Conservation (phyloP, 1,140 invertebrate genomes). For the Drosophila oshimai region DNA sequence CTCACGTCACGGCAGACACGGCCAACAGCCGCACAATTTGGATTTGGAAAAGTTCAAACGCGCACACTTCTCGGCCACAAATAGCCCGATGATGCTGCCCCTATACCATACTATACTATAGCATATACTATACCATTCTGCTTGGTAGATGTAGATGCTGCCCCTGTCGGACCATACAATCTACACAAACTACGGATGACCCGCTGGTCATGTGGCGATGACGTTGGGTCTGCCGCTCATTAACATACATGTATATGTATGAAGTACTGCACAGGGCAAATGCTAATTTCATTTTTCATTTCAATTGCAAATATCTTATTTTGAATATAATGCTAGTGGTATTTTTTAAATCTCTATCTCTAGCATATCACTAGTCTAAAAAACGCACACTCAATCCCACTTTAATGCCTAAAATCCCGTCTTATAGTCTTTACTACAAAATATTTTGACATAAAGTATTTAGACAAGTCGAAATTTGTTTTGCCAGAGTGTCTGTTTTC, state of each 20-base stretch:
- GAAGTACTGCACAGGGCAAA: background rate
- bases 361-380: too few relatives aligned
- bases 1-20: constrained; percentile 58
- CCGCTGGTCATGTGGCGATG: constrained; percentile 37
- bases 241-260: too few relatives aligned
- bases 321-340: too few relatives aligned
- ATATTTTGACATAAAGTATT: too few relatives aligned
- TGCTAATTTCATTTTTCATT: background rate
- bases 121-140: background rate
- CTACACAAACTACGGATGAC: constrained; percentile 1
- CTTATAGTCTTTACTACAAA: too few relatives aligned
- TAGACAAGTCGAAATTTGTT: too few relatives aligned
- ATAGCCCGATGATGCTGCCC: constrained; percentile 59
- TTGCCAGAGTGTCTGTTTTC: background rate
- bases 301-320: background rate
- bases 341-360: too few relatives aligned
- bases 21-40: constrained; percentile 43
- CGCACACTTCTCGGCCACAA: constrained; percentile 68
- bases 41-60: constrained; percentile 69
- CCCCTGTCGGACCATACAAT: background rate
- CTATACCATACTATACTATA: constrained; percentile 22
- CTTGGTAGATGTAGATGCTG: constrained; percentile 1
- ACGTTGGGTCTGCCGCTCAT: constrained; percentile 11
- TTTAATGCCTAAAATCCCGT: background rate
- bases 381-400: too few relatives aligned